Evolutionary conservation across 2,888 invertebrate species (phyloP).

Genomic region (Himalopsyche anomala): DNA sequence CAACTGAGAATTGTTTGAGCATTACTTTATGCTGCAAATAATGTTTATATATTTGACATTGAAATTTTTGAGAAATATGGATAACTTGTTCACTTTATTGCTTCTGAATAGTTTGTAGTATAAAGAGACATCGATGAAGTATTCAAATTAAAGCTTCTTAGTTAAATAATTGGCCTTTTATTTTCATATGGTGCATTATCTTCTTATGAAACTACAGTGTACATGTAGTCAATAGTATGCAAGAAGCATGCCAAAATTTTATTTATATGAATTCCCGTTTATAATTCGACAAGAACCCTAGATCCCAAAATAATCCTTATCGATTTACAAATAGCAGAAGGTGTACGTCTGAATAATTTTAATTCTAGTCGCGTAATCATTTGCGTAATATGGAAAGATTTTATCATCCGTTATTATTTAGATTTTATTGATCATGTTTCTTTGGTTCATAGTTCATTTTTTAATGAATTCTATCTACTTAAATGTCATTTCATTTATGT

Average conservation of each 20-base stretch:
- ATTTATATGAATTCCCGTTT: slow-evolving; percentile 42
- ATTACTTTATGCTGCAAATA: not conserved
- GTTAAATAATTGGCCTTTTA: slow-evolving; percentile 33
- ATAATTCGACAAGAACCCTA: slow-evolving; percentile 37
- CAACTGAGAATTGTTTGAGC: slow-evolving; percentile 9
- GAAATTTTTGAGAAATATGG: slow-evolving; percentile 31
- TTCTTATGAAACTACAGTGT: not conserved
- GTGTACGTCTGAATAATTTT: not conserved
- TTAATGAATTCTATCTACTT: not conserved
- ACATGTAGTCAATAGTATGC: not conserved
- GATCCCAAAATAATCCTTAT: slow-evolving; percentile 42
- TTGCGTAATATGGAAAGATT: not conserved
- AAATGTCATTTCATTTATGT: not conserved
- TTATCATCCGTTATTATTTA: not conserved
- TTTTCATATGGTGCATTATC: slow-evolving; percentile 1
- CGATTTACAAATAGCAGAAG: slow-evolving; percentile 6
- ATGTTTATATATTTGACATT: slow-evolving; percentile 33
- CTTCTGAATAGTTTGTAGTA: slow-evolving; percentile 43
- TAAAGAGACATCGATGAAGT: slow-evolving; percentile 42
- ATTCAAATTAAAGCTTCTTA: slow-evolving; percentile 43
- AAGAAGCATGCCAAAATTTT: slow-evolving; percentile 37
- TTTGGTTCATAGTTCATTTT: slow-evolving; percentile 6
- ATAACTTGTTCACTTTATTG: slow-evolving; percentile 35
- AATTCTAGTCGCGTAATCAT: not conserved
- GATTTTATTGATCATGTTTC: not conserved